A percentile compares a stretch with the other conserved stretches of the same genome.
phyloP scores from a whole-genome alignment of 53 echinoderm and acorn worm genomes.

The Luidia sarsii region DNA sequence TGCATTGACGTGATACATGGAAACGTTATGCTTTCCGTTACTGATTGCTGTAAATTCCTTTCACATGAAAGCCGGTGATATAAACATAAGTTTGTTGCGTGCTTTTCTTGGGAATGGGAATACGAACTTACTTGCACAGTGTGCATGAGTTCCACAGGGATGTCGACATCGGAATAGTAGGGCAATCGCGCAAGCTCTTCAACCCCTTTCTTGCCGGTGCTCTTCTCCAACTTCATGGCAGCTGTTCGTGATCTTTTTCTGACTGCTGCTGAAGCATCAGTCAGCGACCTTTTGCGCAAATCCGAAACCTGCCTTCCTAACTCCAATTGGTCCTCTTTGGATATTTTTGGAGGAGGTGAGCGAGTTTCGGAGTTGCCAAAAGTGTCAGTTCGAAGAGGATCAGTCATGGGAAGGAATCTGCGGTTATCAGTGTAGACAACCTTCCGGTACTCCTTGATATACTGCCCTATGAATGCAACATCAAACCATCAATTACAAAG shows the following conservation, averaged over 20 bases:
- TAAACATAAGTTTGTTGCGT: too few relatives aligned
- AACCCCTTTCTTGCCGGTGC: slow-evolving; percentile 38
- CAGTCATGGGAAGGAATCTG: background rate
- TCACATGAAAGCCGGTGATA: too few relatives aligned
- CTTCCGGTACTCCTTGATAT: background rate
- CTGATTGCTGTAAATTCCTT: too few relatives aligned
- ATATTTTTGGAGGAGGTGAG: background rate
- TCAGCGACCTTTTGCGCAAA: background rate
- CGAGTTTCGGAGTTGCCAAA: background rate
- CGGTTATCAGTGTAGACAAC: background rate
- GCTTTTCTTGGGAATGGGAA: too few relatives aligned
- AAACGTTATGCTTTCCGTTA: too few relatives aligned
- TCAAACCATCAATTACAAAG: too few relatives aligned
- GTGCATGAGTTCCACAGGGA: too few relatives aligned
- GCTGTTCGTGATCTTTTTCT: background rate
- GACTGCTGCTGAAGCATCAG: background rate
- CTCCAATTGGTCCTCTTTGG: background rate
- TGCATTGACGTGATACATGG: too few relatives aligned
- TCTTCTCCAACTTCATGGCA: background rate
- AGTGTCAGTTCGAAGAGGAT: background rate
- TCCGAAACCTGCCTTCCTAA: background rate
- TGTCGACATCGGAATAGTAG: slow-evolving; percentile 17
- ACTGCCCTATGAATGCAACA: too few relatives aligned
- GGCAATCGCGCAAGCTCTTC: slow-evolving; percentile 37
- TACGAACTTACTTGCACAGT: too few relatives aligned